These are phyloP conservation scores for Merodon equestris DNA, from an alignment of 2,888 invertebrate species.

Conservation along the genomic window DNA sequence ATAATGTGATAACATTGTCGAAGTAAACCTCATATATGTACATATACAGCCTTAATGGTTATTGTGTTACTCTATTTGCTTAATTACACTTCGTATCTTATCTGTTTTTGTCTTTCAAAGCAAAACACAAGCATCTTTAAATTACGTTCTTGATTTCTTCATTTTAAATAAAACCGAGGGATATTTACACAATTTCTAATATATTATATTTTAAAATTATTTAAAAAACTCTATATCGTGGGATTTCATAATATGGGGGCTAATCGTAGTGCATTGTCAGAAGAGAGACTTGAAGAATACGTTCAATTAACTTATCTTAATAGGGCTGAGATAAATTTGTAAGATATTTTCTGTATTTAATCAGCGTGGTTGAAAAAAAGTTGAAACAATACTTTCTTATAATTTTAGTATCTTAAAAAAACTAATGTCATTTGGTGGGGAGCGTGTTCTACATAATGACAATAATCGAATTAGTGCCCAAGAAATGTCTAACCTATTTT, in stretches of 20 bases:
- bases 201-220: too few relatives aligned
- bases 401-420: slow-evolving; percentile 78
- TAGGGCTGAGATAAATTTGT: slow-evolving; percentile 83
- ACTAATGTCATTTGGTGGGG: slow-evolving; percentile 80
- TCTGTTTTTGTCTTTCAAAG: too few relatives aligned
- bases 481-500: slow-evolving; percentile 82
- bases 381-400: not conserved
- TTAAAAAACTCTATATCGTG: too few relatives aligned
- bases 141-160: too few relatives aligned
- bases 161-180: too few relatives aligned
- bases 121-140: too few relatives aligned
- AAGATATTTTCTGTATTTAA: slow-evolving; percentile 73
- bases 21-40: too few relatives aligned
- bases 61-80: too few relatives aligned
- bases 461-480: slow-evolving; percentile 80
- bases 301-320: slow-evolving; percentile 82
- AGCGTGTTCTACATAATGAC: slow-evolving; percentile 78
- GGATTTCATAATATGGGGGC: slow-evolving; percentile 40
- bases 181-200: too few relatives aligned
- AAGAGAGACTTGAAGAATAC: slow-evolving; percentile 82
- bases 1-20: too few relatives aligned
- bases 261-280: slow-evolving; percentile 76
- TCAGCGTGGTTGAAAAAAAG: not conserved
- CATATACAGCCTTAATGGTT: too few relatives aligned
- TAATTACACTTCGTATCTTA: too few relatives aligned